Evolutionary conservation across 2,888 invertebrate genomes (phyloP).

Genomic region (Rotaria socialis): DNA sequence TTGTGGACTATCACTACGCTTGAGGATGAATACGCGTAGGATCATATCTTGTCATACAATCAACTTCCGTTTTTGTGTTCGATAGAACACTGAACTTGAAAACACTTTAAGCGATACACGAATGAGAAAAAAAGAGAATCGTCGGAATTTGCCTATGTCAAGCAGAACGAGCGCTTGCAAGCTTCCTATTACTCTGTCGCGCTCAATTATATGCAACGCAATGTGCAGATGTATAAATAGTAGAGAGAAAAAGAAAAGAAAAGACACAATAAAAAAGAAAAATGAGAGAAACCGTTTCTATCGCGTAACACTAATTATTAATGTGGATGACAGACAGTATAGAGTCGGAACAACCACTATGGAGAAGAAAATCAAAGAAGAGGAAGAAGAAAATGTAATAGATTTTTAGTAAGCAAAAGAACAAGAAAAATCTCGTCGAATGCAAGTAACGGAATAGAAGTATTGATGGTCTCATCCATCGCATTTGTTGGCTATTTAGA

Average conservation of each 20-base stretch:
- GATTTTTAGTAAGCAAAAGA: not conserved
- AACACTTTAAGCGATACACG: not conserved
- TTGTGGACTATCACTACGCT: not conserved
- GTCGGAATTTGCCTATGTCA: not conserved
- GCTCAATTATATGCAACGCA: slow-evolving; percentile 1
- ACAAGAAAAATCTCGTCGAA: slow-evolving; percentile 9
- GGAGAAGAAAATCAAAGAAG: not conserved
- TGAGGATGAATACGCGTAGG: not conserved
- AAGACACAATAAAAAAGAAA: not conserved
- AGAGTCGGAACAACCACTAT: not conserved
- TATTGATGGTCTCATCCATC: not conserved
- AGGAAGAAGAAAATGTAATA: not conserved
- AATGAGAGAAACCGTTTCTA: not conserved
- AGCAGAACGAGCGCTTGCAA: not conserved
- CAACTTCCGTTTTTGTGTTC: not conserved
- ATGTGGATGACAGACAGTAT: not conserved
- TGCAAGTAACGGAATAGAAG: not conserved
- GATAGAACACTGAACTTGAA: not conserved
- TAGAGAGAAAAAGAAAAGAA: not conserved
- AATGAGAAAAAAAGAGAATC: not conserved
- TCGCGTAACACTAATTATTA: slow-evolving; percentile 1
- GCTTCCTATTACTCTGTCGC: not conserved
- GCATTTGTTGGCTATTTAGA: slow-evolving; percentile 2
- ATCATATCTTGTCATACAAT: not conserved
- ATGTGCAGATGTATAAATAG: slow-evolving; percentile 1